These are phyloP conservation scores for Thalpophila matura DNA, from an alignment of 2,888 invertebrate species.

Conservation along the genomic window DNA sequence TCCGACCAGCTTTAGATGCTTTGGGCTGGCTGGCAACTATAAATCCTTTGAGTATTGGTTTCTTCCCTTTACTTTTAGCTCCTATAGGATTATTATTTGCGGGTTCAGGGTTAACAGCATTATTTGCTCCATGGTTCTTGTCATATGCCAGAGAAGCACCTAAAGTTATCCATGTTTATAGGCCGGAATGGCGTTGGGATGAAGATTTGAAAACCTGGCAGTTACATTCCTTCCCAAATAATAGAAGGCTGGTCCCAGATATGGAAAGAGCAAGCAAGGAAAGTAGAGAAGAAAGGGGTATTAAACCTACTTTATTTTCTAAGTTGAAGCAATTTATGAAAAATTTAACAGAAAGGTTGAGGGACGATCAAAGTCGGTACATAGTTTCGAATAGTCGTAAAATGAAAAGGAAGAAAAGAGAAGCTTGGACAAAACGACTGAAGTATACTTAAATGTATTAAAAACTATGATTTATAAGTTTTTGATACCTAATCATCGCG, in stretches of 20 bases:
- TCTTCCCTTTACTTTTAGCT: slow-evolving; percentile 91
- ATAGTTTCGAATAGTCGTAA: slow-evolving; percentile 65
- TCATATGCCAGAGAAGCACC: slow-evolving; percentile 86
- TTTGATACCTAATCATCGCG: too few species aligned
- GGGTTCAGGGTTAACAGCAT: slow-evolving; percentile 91
- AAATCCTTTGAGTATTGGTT: slow-evolving; percentile 91
- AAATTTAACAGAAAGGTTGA: slow-evolving; percentile 67
- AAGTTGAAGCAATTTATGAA: slow-evolving; percentile 77
- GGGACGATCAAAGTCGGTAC: slow-evolving; percentile 18
- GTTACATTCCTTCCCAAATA: slow-evolving; percentile 80
- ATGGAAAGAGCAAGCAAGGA: slow-evolving; percentile 61
- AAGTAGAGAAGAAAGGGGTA: slow-evolving; percentile 45
- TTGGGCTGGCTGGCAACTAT: slow-evolving; percentile 89
- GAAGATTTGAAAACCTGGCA: slow-evolving; percentile 90
- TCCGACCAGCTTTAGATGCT: slow-evolving; percentile 87
- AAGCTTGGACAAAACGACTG: slow-evolving; percentile 75
- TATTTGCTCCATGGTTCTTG: slow-evolving; percentile 92
- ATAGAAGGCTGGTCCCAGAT: slow-evolving; percentile 68
- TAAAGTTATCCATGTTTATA: slow-evolving; percentile 79
- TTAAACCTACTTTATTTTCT: slow-evolving; percentile 69
- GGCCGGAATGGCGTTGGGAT: slow-evolving; percentile 91
- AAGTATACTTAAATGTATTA: slow-evolving; percentile 56
- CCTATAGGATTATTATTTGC: slow-evolving; percentile 92
- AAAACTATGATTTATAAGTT: too few species aligned
- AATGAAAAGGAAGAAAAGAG: slow-evolving; percentile 79